Base-by-base conservation (phyloP, 2,113 vertebrate genomes). In the Limnothrissa miodon region DNA sequence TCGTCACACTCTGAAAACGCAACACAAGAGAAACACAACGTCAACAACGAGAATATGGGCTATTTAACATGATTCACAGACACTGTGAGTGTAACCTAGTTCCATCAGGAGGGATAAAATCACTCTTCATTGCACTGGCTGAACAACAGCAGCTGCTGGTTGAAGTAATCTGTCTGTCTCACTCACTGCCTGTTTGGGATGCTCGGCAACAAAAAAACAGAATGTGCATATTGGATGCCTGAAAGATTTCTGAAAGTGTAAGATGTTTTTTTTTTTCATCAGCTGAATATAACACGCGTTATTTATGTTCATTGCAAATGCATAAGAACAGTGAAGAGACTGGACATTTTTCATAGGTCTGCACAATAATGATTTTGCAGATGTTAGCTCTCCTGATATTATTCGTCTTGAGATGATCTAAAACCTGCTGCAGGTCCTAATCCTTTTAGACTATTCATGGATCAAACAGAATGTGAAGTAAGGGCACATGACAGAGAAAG, bases 401-500 rank as follows among this genome's bases (percentile, higher is more conserved):
- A 85, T 84, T 87, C 19, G 80, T 86, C 33, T 78, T 39, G 29
- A 81, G 79, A 39, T 29, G 62, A 39, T 39, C 36, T 53, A 4
- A 78, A 45, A 39, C 8, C 53, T 79, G 33, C 29, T 53, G 17
- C 23, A 81, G 56, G 45, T 78, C 83, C 81, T 87, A 85, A 86
- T 87, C 82, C 81, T 83, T 83, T 83, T 62, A 78, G 78, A 86
- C 85, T 87, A 87, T 87, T 82, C 82, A 74, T 74, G 83, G 51
- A 90, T 89, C 83, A 87, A 88, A 93, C 78, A 85, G 84, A 90
- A 92, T 90, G 85, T 82, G 83, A 80, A 86, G 53, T 45, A 84
- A 82, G 81, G 79, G 48, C 81, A 46, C 80, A 85, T 90, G 90
- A 92, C 90, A 90, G 89, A 84, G 87, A 90, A 89, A 90, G 90